Evolutionary conservation across 2,888 invertebrate species (phyloP), one percentile per base, ranked within the genome.

Genomic region (Phrixothrix hirtus): DNA sequence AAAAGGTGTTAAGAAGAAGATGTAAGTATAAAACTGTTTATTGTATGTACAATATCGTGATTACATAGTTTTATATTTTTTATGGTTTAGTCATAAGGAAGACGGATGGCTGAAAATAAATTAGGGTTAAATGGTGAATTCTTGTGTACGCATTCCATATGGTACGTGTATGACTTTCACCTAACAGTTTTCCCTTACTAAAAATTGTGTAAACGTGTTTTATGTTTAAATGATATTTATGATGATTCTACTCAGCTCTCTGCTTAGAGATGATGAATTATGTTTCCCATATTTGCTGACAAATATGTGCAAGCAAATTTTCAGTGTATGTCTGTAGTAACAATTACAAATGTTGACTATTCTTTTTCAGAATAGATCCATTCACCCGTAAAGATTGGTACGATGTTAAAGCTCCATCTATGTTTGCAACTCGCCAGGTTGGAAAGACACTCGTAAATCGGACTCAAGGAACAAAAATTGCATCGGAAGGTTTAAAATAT

Each of bases 351-450:
- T n/a, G n/a, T n/a, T n/a, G n/a, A n/a, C n/a, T n/a, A n/a, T n/a
- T n/a, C 7, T 10, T 58, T 76, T 75, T 62, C 78, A 92, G 92
- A 66, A 88, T 99, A 38, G 99, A 99, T 79, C 99, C 99, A 9
- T 99, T 99, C 83, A 95, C 97, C 64, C 90, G 98, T 63, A 99
- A 99, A 78, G 99, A 99, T 79, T 99, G 99, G 99, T 99, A 99
- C 75, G 66, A 66, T 60, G 66, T 66, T 11, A 65, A 65, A 32
- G 66, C 65, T 30, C 98, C 98, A 62, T 92, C 92, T 52, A 96
- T 97, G 92, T 99, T 99, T 81, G 87, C 89, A 70, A 94, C 89
- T 70, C 88, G 98, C 60, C 92, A 94, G 79, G 91, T 99, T 72
- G 99, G 99, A 64, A 98, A 98, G 80, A 99, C 99, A 45, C 84